Conservation (phyloP, 2,113 vertebrate genomes). For the Carettochelys insculpta region DNA sequence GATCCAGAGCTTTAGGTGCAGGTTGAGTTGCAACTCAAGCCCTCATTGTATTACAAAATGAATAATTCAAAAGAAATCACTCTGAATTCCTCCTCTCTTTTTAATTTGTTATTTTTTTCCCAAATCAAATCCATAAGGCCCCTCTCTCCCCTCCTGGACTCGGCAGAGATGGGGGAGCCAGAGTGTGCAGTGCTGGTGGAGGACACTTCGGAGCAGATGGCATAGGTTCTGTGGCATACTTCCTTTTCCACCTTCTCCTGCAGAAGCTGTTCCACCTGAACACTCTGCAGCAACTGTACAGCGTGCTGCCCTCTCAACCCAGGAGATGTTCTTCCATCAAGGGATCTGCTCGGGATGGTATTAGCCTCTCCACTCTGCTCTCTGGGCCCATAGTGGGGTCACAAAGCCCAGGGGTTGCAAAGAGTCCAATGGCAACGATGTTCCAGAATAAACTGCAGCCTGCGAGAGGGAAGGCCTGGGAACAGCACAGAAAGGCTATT, state of each 20-base stretch:
- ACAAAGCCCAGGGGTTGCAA: background rate
- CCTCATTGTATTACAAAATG: background rate
- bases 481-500: background rate
- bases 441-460: background rate
- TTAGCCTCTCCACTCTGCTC: background rate
- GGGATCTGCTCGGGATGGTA: background rate
- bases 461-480: background rate
- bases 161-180: background rate
- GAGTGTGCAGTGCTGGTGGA: fast-evolving
- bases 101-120: background rate
- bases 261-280: background rate
- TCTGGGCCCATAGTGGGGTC: background rate
- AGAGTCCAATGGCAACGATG: background rate
- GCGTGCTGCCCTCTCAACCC: background rate
- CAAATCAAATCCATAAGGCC: background rate
- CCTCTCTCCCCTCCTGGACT: background rate
- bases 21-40: background rate
- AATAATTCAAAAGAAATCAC: background rate
- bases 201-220: background rate
- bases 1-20: background rate
- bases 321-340: background rate
- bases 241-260: background rate
- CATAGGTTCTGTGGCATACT: fast-evolving
- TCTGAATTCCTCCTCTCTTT: background rate
- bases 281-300: background rate